Evolutionary conservation across 2,113 vertebrate species (phyloP).

Genomic region (Donacobius atricapilla): DNA sequence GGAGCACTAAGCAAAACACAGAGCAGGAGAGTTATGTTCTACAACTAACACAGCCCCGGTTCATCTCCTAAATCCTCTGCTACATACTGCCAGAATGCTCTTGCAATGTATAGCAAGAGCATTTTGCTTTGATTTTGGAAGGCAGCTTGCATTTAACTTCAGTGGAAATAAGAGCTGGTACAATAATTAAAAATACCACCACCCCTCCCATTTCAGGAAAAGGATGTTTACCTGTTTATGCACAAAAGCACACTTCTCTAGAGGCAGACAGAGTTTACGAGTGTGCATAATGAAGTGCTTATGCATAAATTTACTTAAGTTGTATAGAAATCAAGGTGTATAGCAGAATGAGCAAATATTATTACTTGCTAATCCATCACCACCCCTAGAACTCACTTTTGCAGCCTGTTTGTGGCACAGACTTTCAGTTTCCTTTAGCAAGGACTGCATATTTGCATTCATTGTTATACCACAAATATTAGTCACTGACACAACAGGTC

Average conservation of each 20-base stretch:
- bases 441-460: not conserved
- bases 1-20: not conserved
- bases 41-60: not conserved
- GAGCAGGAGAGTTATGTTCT: not conserved
- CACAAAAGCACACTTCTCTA: not conserved
- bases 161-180: not conserved
- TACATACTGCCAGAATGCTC: not conserved
- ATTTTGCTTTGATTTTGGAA: not conserved
- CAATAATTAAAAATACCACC: not conserved
- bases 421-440: not conserved
- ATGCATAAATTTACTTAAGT: constrained; percentile 25
- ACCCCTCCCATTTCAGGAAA: not conserved
- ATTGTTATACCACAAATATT: not conserved
- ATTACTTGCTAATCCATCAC: not conserved
- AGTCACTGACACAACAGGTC: not conserved
- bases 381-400: not conserved
- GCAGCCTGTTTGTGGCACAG: not conserved
- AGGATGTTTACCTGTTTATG: not conserved
- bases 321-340: constrained; percentile 13
- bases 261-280: not conserved
- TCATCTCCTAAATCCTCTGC: not conserved
- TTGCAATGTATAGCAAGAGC: not conserved
- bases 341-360: not conserved
- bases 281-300: not conserved
- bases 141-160: not conserved